Base-by-base conservation (phyloP, 2,113 vertebrate species). In the Triplophysa tibetana region DNA sequence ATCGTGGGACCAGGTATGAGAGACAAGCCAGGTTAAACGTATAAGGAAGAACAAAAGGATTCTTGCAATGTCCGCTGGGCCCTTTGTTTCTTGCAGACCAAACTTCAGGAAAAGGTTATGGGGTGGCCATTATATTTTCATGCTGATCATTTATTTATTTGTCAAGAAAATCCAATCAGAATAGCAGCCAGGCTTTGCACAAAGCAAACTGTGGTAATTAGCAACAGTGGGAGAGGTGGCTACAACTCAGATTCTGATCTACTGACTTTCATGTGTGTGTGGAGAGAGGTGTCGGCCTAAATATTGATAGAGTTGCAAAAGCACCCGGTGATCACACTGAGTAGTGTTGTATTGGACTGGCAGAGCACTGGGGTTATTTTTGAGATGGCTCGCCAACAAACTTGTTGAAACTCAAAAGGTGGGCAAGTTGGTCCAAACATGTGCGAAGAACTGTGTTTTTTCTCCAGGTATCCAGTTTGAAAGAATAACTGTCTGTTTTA, bases 81-180 rank as follows among this genome's bases (percentile, higher is more conserved):
- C 80, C 21, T 68, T 58, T 70, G 66, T 81, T 87, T 77, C 81
- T 82, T 85, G 79, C 82, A 82, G 75, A 67, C 77, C 78, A 86
- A 83, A 81, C 83, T 86, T 86, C 82, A 86, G 74, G 80, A 84
- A 88, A 87, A 89, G 91, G 91, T 92, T 89, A 89, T 79, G 62
- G 75, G 85, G 87, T 81, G 88, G 86, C 79, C 85, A 93, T 93
- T 91, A 93, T 83, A 81, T 70, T 93, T 93, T 93, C 82, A 93
- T 93, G 90, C 86, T 69, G 73, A 91, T 93, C 80, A 92, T 90
- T 92, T 93, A 93, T 93, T 93, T 90, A 93, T 92, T 90, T 90
- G 89, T 90, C 88, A 91, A 90, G 91, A 85, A 92, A 90, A 90
- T 89, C 89, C 88, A 92, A 92, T 91, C 91, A 91, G 86, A 92